Base-by-base conservation (phyloP, 2,797 vertebrate genomes). In the Spheniscus humboldti region DNA sequence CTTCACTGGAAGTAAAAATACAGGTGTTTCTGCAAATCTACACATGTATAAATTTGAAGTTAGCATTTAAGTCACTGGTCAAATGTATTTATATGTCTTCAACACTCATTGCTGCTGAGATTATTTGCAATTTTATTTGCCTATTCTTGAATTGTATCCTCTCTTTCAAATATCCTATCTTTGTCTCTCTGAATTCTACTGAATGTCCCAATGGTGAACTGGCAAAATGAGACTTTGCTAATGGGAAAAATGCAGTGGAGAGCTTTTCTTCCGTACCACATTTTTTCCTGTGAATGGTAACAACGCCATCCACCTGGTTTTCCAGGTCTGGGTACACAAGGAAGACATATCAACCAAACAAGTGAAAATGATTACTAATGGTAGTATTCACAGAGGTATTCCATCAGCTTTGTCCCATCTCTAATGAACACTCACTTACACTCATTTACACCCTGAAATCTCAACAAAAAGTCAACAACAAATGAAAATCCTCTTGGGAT, bases 211-310 rank as follows among this genome's bases (percentile, higher is more conserved):
- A 9, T 1, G 12, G 31, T 43, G 28, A 52, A 43, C 1, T 52
- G 14, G 17, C 1, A 75, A 82, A 90, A 67, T 18, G 11, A 55
- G 19, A 35, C 3, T 2, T 75, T 60, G 28, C 3, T 73, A 62
- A 14, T 4, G 8, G 18, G 12, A 57, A 85, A 92, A 84, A 48
- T 27, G 2, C 16, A 35, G 5, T 10, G 4, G 14, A 63, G 10
- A 9, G 0, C 0, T 86, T 45, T 43, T 27, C 14, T 53, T 83
- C 37, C 7, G 64, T 64, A 25, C 2, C 5, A 15, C 2, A 37
- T 62, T 16, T 33, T 73, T 48, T 16, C 20, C 20, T 53, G 4
- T 39, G 31, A 71, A 45, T 22, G 4, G 1, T 41, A 62, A 14
- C 4, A 24, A 3, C 3, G 7, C 2, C 4, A 22, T 22, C 6